Base-by-base conservation (phyloP, 2,797 vertebrate genomes). In the Rhabdophis nuchalis region DNA sequence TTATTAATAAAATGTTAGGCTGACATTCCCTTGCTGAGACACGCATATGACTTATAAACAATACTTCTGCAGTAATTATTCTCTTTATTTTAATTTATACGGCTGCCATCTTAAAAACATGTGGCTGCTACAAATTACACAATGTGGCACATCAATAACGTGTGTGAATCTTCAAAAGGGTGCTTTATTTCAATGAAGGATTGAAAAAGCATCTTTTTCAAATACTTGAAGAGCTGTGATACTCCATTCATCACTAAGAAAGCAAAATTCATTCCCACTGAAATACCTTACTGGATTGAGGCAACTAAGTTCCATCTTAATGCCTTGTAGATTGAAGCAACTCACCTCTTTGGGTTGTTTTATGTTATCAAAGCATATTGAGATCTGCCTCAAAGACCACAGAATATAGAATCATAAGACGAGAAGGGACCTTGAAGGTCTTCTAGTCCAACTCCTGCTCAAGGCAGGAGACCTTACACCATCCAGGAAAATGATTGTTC, bases 1-100 rank as follows among this genome's bases (percentile, higher is more conserved):
- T 91, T 92, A 87, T 93, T 77, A 90, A 94, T 89, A 72, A 36
- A 89, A 72, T 36, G 36, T 72, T 72, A 90, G 89, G 61, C 88
- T 54, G 5, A 12, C 60, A 91, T 53, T 86, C 85, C n/a, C 27
- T 46, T 87, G n/a, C 23, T 54, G 25, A 54, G 82, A 85, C 60
- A 64, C 29, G 18, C 29, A 41, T 56, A 68, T 54, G 60, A 86
- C 23, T 86, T 52, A 91, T 29, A 29, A 87, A 57, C 57, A 56
- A 68, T 29, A 36, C 72, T 32, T 13, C 46, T 61, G 53, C 32
- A 87, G 50, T 85, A 77, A 77, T 77, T 77, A 41, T 77, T 77
- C 36, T 77, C 16, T 41, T 77, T 77, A 77, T 77, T 77, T 77
- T 20, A 77, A 23, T 77, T 77, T 77, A 77, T 77, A 77, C 11